phyloP scores from a whole-genome alignment of 2,888 invertebrate species.

The Lagria hirta region DNA sequence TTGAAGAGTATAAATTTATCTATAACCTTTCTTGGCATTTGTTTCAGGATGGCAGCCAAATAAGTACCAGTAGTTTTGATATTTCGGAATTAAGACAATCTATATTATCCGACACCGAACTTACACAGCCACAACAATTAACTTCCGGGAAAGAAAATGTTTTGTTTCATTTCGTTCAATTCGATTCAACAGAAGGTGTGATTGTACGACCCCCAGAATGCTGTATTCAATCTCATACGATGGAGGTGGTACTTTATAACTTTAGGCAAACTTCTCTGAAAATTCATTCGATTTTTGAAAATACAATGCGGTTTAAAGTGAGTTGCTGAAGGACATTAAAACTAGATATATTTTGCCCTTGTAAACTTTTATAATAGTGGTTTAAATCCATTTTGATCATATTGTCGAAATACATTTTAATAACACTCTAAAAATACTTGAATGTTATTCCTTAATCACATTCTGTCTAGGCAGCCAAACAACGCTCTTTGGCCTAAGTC shows the following conservation, averaged over 20 bases:
- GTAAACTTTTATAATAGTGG: too few relatives aligned
- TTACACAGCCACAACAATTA: slow-evolving; percentile 60
- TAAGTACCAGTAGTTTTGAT: slow-evolving; percentile 65
- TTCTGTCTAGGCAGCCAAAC: too few relatives aligned
- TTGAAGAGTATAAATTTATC: too few relatives aligned
- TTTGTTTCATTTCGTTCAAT: slow-evolving; percentile 73
- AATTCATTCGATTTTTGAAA: slow-evolving; percentile 73
- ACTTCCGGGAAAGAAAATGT: slow-evolving; percentile 73
- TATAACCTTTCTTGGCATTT: too few relatives aligned
- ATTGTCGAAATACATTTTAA: too few relatives aligned
- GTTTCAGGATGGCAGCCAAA: slow-evolving; percentile 65
- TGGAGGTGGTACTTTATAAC: slow-evolving; percentile 62
- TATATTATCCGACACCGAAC: slow-evolving; percentile 69
- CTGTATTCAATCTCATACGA: slow-evolving; percentile 45
- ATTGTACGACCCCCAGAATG: slow-evolving; percentile 62
- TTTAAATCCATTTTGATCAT: too few relatives aligned
- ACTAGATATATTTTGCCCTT: too few relatives aligned
- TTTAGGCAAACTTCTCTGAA: slow-evolving; percentile 71
- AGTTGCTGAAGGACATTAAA: not conserved
- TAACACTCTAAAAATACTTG: too few relatives aligned
- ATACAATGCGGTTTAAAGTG: slow-evolving; percentile 63
- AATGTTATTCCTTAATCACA: too few relatives aligned
- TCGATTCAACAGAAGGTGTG: slow-evolving; percentile 72
- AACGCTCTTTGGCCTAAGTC: too few relatives aligned
- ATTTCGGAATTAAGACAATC: slow-evolving; percentile 72